Conservation (phyloP, 2,797 vertebrate genomes). For the Sebastes steindachneri region DNA sequence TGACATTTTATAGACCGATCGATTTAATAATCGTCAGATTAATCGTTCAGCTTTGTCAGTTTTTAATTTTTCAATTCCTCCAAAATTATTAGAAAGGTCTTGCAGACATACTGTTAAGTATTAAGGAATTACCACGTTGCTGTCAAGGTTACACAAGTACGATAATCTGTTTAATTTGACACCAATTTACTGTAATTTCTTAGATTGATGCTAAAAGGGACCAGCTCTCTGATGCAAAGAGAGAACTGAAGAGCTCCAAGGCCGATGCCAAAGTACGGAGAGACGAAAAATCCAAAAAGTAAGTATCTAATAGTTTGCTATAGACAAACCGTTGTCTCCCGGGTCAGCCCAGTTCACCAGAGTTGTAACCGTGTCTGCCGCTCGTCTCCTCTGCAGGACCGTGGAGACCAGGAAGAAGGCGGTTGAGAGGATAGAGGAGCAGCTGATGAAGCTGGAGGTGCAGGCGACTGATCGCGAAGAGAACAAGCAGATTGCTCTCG, state of each 20-base stretch:
- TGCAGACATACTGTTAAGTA: neutral
- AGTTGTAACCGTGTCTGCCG: neutral
- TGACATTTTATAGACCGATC: neutral
- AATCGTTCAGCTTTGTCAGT: neutral
- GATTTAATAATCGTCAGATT: neutral
- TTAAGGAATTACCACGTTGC: neutral
- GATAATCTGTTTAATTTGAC: neutral
- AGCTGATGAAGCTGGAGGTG: slow-evolving; percentile 97
- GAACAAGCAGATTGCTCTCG: slow-evolving; percentile 97
- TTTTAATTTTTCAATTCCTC: neutral
- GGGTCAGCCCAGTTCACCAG: neutral
- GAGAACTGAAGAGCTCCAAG: slow-evolving; percentile 96
- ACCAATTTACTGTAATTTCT: neutral
- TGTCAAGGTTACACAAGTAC: neutral
- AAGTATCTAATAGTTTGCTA: slow-evolving; percentile 57
- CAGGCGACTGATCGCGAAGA: slow-evolving; percentile 97
- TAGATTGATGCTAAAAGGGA: slow-evolving; percentile 98
- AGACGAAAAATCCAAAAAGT: slow-evolving; percentile 98
- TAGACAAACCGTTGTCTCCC: neutral
- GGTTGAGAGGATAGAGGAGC: slow-evolving; percentile 93
- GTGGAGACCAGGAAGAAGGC: slow-evolving; percentile 96
- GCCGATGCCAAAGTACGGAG: slow-evolving; percentile 95
- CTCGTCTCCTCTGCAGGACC: slow-evolving; percentile 71
- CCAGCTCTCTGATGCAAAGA: slow-evolving; percentile 92
- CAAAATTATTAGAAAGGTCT: neutral